Conservation (phyloP, 1,140 invertebrate species). For the Ylistrum balloti region DNA sequence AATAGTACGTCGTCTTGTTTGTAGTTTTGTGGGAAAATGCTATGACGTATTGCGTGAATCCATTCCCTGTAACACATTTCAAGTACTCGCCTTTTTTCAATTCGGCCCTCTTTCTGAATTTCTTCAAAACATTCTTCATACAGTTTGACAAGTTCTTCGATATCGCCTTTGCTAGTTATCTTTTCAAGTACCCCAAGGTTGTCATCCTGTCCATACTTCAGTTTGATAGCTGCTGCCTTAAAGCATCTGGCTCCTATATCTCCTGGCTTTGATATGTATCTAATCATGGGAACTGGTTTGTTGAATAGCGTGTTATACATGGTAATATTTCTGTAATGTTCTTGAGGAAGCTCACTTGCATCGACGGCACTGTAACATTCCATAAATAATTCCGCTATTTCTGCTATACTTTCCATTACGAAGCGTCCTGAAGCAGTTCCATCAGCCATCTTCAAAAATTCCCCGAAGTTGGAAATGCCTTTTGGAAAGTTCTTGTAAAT, state of each 20-base stretch:
- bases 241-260: constrained; percentile 52
- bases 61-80: constrained; percentile 67
- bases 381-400: constrained; percentile 57
- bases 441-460: not conserved
- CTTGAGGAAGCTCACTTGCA: not conserved
- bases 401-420: constrained; percentile 54
- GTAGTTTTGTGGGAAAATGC: constrained; percentile 49
- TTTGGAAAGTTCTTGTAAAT: constrained; percentile 44
- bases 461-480: constrained; percentile 41
- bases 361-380: constrained; percentile 60
- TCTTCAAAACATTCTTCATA: constrained; percentile 59
- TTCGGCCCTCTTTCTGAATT: not conserved
- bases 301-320: constrained; percentile 58
- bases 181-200: constrained; percentile 47
- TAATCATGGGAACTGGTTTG: not conserved
- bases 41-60: constrained; percentile 60
- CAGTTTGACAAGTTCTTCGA: constrained; percentile 47
- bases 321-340: constrained; percentile 44
- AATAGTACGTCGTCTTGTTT: constrained; percentile 56
- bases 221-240: constrained; percentile 55
- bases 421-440: constrained; percentile 35
- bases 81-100: constrained; percentile 48
- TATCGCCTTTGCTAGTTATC: constrained; percentile 44
- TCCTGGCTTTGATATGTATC: constrained; percentile 46
- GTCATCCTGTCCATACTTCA: constrained; percentile 52